Evolutionary conservation across 2,113 vertebrate species (phyloP).

Genomic region (Neofelis nebulosa): DNA sequence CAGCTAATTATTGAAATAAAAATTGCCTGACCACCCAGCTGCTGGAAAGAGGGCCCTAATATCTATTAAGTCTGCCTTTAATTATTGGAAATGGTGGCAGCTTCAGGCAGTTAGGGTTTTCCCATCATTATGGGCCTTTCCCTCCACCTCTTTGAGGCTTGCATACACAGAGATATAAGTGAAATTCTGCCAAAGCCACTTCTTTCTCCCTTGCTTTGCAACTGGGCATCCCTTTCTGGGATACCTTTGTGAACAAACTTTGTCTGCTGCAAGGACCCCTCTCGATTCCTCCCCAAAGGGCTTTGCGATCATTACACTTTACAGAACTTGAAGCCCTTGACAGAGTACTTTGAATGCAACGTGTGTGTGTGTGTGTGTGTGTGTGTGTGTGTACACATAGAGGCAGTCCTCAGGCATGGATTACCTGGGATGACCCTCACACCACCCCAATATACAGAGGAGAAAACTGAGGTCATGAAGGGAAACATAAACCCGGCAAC

Average conservation of each 20-base stretch:
- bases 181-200: conserved; percentile 28
- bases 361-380: not conserved
- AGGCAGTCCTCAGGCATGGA: not conserved
- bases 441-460: not conserved
- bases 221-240: not conserved
- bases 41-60: conserved; percentile 60
- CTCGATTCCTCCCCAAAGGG: not conserved
- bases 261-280: not conserved
- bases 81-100: conserved; percentile 63
- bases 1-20: conserved; percentile 75
- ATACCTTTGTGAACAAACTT: not conserved
- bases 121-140: conserved; percentile 53
- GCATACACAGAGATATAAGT: not conserved
- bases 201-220: not conserved
- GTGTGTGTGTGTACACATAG: not conserved
- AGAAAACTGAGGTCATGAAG: not conserved
- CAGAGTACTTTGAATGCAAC: not conserved
- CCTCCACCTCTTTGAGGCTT: not conserved
- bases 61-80: conserved; percentile 68
- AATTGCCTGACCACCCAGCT: conserved; percentile 72
- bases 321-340: not conserved
- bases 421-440: not conserved
- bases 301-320: not conserved
- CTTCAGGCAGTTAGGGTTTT: conserved; percentile 67
- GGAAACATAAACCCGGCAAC: not conserved